Conservation (phyloP, 2,113 vertebrate genomes). For the Eretmochelys imbricata region DNA sequence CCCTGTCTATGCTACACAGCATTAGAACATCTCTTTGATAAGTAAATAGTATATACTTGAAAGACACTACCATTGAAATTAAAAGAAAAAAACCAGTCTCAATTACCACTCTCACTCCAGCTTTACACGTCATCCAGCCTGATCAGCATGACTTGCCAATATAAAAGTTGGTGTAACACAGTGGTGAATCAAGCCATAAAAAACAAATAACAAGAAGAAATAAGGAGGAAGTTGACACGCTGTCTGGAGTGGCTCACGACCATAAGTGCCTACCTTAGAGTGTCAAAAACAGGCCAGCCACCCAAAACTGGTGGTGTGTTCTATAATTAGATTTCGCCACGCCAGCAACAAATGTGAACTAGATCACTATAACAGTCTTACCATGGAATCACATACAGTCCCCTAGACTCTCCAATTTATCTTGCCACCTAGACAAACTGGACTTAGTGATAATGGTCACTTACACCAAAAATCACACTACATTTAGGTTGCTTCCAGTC, state of each 20-base stretch:
- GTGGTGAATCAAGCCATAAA: neutral
- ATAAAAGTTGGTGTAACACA: neutral
- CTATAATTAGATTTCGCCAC: neutral
- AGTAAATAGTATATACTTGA: neutral
- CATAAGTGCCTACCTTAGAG: neutral
- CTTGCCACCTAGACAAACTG: neutral
- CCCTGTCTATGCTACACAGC: neutral
- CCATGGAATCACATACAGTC: neutral
- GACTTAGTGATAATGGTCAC: neutral
- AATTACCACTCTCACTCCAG: neutral
- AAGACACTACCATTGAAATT: neutral
- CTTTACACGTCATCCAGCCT: neutral
- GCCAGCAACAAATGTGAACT: neutral
- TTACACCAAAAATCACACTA: neutral
- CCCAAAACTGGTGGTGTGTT: neutral
- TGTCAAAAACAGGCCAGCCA: neutral
- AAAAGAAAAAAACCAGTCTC: fast-evolving
- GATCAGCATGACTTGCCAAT: neutral
- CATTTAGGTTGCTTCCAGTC: neutral
- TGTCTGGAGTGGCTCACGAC: neutral
- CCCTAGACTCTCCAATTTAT: neutral
- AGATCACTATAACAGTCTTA: neutral
- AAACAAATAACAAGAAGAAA: neutral
- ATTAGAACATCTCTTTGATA: neutral
- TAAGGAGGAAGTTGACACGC: fast-evolving